Base-by-base conservation (phyloP, 2,797 vertebrate species). In the Eulemur mongoz region DNA sequence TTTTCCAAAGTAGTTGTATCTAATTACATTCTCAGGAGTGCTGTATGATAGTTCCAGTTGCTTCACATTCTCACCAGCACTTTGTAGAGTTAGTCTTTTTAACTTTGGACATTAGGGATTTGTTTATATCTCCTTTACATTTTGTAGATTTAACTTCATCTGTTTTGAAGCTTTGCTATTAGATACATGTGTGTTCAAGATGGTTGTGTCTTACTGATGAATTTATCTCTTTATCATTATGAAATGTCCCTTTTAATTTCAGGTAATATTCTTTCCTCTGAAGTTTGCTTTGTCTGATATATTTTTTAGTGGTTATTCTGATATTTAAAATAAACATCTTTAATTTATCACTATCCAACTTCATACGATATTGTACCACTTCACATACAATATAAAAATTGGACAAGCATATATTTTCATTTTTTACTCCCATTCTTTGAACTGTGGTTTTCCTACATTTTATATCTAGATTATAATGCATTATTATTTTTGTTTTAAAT, bases 401-500 rank as follows among this genome's bases (percentile, higher is more conserved):
- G 0, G 84, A 70, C 40, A 78, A 79, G 1, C 76, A 25, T 38
- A 17, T 23, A 45, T 87, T 91, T 90, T 85, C 35, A 81, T 85
- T 73, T 94, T 81, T 48, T 52, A 81, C 35, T 92, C 25, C 20
- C 7, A n/a, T 70, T 93, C 18, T 76, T 78, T 40, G 7, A 63
- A 14, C 27, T 65, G 12, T 57, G 61, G 14, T 59, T 75, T 67
- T 65, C 11, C 59, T 83, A 45, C 0, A 59, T 87, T 86, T 63
- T 90, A 48, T 59, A 78, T 43, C 20, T 83, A 17, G 61, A 63
- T 32, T 63, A 32, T 63, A 63, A 32, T 32, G 23, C 57, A 45
- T 65, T 75, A 70, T 65, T 89, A 72, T 67, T 82, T 73, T 95
- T 92, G 52, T 61, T 67, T 83, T 70, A 87, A 78, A 38, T 67